Percentiles rank a stretch among this genome's conserved stretches.
Conservation (phyloP, 2,797 vertebrate species). For the Phataginus tricuspis region DNA sequence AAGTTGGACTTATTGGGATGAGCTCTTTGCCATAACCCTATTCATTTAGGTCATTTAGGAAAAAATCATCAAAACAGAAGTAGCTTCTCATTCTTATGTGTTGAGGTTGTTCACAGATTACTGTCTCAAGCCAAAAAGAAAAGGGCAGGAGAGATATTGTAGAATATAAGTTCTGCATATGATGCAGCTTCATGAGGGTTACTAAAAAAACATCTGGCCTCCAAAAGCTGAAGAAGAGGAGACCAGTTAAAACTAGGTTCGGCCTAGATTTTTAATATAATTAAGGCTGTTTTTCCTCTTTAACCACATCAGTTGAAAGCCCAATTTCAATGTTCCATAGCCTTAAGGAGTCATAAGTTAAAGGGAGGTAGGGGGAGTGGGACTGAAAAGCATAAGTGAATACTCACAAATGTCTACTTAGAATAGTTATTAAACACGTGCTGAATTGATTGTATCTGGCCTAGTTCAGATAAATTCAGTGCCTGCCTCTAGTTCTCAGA, state of each 20-base stretch:
- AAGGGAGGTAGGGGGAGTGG: not conserved
- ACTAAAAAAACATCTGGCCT: slow-evolving; percentile 58
- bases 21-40: slow-evolving; percentile 38
- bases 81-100: slow-evolving; percentile 51
- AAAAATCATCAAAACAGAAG: slow-evolving; percentile 69
- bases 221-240: slow-evolving; percentile 60
- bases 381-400: slow-evolving; percentile 47
- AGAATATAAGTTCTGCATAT: slow-evolving; percentile 23
- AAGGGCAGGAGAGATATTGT: slow-evolving; percentile 36
- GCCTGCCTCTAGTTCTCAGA: slow-evolving; percentile 60
- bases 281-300: slow-evolving; percentile 50
- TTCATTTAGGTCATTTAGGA: slow-evolving; percentile 61
- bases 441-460: slow-evolving; percentile 57
- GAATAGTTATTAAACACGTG: slow-evolving; percentile 38
- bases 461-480: slow-evolving; percentile 58
- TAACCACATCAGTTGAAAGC: slow-evolving; percentile 66
- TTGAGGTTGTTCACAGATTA: slow-evolving; percentile 25
- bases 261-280: slow-evolving; percentile 70
- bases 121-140: slow-evolving; percentile 37
- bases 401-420: slow-evolving; percentile 62
- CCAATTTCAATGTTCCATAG: slow-evolving; percentile 48
- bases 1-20: slow-evolving; percentile 63
- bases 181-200: slow-evolving; percentile 49
- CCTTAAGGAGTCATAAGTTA: slow-evolving; percentile 60
- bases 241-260: slow-evolving; percentile 65